Conservation (phyloP, 2,113 vertebrate genomes). For the Oncorhynchus kisutch region DNA sequence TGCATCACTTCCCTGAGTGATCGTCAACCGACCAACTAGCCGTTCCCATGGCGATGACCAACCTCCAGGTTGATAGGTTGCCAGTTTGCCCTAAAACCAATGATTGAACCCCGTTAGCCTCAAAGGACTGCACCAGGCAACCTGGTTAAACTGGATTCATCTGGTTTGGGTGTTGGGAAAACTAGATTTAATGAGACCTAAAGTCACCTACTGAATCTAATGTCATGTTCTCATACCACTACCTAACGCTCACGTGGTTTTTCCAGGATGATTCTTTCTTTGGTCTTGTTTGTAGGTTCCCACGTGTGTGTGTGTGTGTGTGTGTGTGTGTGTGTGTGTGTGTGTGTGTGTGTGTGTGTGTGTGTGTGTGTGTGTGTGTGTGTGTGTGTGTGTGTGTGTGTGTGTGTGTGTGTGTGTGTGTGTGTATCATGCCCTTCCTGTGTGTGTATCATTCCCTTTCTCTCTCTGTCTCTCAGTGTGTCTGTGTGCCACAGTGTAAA, state of each 20-base stretch:
- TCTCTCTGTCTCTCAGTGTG: too few relatives aligned
- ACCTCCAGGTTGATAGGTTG: background rate
- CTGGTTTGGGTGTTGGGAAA: background rate
- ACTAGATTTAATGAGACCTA: too few relatives aligned
- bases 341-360: conserved; percentile 10
- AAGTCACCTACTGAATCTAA: too few relatives aligned
- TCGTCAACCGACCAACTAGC: too few relatives aligned
- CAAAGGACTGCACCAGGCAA: background rate
- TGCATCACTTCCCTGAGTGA: background rate
- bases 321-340: conserved; percentile 1
- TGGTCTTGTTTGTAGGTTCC: too few relatives aligned
- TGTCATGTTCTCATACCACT: too few relatives aligned
- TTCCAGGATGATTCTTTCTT: too few relatives aligned
- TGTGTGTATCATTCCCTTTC: too few relatives aligned
- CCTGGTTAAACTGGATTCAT: background rate
- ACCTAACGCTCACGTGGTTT: too few relatives aligned
- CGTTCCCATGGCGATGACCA: background rate
- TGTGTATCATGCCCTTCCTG: background rate
- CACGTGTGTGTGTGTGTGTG: conserved; percentile 5
- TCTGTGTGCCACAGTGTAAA: background rate
- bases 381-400: too few relatives aligned
- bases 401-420: conserved; percentile 10
- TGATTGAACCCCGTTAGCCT: background rate
- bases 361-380: too few relatives aligned
- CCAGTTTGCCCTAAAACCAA: background rate